phyloP scores from a whole-genome alignment of 1,140 invertebrate species.

The Leptinotarsa texana region DNA sequence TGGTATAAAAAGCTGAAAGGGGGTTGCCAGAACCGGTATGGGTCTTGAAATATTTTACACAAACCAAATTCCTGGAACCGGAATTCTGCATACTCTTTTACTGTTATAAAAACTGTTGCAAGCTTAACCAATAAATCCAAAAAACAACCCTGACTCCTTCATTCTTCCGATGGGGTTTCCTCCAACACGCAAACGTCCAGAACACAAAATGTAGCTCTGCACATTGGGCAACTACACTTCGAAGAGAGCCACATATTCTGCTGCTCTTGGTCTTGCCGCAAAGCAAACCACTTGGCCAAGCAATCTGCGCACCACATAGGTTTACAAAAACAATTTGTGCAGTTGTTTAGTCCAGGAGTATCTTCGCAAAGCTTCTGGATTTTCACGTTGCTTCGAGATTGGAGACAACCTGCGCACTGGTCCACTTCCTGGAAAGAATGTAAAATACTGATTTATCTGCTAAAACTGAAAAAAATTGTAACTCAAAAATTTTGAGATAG shows the following conservation, averaged over 20 bases:
- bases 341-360: constrained; percentile 50
- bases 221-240: constrained; percentile 89
- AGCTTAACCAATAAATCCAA: too few relatives aligned
- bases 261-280: constrained; percentile 74
- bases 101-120: too few relatives aligned
- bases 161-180: background rate
- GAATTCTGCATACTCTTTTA: too few relatives aligned
- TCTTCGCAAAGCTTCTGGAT: constrained; percentile 71
- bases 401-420: constrained; percentile 87
- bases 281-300: constrained; percentile 87
- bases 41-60: too few relatives aligned
- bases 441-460: too few relatives aligned
- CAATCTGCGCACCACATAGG: constrained; percentile 90
- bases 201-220: constrained; percentile 82
- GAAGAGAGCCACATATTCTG: constrained; percentile 80
- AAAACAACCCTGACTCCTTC: background rate
- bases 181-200: constrained; percentile 70
- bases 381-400: constrained; percentile 78
- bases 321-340: constrained; percentile 70
- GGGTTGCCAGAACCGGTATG: too few relatives aligned
- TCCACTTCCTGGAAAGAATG: constrained; percentile 70
- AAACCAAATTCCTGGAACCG: too few relatives aligned
- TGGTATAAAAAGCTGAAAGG: too few relatives aligned
- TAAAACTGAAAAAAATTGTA: too few relatives aligned
- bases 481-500: too few relatives aligned